Conservation (phyloP, 2,113 vertebrate genomes). For the Hemichromis elongatus region DNA sequence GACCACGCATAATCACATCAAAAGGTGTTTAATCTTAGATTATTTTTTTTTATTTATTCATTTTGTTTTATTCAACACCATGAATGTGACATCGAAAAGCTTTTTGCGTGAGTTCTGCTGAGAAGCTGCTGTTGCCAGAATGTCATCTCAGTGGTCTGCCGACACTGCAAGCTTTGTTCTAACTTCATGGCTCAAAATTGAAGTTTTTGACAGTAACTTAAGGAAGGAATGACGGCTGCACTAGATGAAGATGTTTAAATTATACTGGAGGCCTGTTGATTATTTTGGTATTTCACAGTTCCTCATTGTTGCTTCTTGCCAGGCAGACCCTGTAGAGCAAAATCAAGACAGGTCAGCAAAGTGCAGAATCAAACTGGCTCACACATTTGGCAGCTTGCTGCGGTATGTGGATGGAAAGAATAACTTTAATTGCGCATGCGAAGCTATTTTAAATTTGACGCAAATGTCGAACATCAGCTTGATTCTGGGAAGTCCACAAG, state of each 20-base stretch:
- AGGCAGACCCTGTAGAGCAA: not conserved
- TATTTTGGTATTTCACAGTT: slow-evolving; percentile 14
- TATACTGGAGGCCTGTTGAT: not conserved
- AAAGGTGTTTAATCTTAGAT: not conserved
- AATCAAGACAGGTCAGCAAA: slow-evolving; percentile 24
- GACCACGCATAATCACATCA: not conserved
- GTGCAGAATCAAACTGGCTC: not conserved
- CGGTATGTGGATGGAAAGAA: slow-evolving; percentile 35
- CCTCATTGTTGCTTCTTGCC: slow-evolving; percentile 7
- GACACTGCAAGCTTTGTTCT: not conserved
- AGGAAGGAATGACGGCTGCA: not conserved
- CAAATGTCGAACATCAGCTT: not conserved
- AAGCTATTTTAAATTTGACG: slow-evolving; percentile 4
- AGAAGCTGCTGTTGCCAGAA: not conserved
- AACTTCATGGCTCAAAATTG: not conserved
- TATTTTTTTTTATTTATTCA: not conserved
- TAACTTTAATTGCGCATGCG: not conserved
- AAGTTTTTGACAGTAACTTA: not conserved
- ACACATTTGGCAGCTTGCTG: not conserved
- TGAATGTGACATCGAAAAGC: not conserved
- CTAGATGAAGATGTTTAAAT: not conserved
- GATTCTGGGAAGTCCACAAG: not conserved
- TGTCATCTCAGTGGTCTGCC: not conserved
- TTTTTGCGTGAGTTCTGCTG: not conserved
- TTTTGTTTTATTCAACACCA: not conserved